Base-by-base conservation (phyloP, 2,888 invertebrate species). In the Metellina segmentata region DNA sequence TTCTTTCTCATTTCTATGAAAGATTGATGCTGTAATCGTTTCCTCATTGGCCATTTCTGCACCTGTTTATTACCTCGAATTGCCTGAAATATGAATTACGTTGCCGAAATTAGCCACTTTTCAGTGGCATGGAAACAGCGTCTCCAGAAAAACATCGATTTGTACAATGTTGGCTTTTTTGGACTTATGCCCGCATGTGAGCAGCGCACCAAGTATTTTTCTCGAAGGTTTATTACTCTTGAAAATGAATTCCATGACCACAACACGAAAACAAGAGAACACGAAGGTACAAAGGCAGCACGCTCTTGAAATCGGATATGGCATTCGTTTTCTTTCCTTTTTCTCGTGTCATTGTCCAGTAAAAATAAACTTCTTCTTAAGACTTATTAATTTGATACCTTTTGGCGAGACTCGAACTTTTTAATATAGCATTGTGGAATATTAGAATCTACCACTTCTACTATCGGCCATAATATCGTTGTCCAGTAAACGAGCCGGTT, bases 161-260 rank as follows among this genome's bases (percentile, higher is more conserved):
- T 6, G 34, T 49, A 52, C 11, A 16, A 78, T 81, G 87, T 87
- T 87, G 87, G 81, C 87, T 79, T 72, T 87, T 87, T 87, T 87
- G 87, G 87, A 87, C 70, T 34, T 48, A 9, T 87, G 87, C 87
- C 87, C 79, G 69, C n/a, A 53, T 48, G 7, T 69, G 77, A 52
- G 11, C 49, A 82, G 49, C 16, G 51, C 34, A 34, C 34, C 34
- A 34, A 49, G 16, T 77, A 48, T 49, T 34, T 77, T 48, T 16
- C 16, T 49, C 11, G 11, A 16, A 61, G 61, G 74, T 74, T 74
- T 83, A 74, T 83, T 74, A 13, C 51, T 11, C 49, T 49, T 51
- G n/a, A 11, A 20, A 74, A 74, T 74, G 34, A 34, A 34, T 34
- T 51, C 78, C 79, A 61, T 61, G 34, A 53, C 19, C 53, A 79